These are phyloP conservation scores for Sarcophaga variegata DNA, from an alignment of 2,888 invertebrate genomes.

Conservation along the genomic window DNA sequence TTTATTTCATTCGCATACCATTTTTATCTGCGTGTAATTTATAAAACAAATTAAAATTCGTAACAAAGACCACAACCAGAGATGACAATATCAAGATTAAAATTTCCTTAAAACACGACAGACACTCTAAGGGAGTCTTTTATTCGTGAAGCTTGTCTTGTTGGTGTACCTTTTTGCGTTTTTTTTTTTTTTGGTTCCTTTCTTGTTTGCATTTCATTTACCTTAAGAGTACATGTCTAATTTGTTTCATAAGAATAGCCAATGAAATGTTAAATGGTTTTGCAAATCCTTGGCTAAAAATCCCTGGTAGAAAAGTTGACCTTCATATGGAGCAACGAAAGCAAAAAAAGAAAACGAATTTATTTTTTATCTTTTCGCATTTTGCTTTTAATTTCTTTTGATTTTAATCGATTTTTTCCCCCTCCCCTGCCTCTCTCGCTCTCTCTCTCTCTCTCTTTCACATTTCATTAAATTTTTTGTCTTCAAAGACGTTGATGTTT, in stretches of 20 bases:
- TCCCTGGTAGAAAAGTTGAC: constrained; percentile 30
- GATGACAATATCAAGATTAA: constrained; percentile 58
- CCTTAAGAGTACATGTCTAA: constrained; percentile 49
- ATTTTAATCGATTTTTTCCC: constrained; percentile 66
- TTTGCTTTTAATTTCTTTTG: constrained; percentile 68
- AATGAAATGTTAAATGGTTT: constrained; percentile 27
- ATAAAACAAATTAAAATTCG: constrained; percentile 67
- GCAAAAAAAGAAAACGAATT: constrained; percentile 22
- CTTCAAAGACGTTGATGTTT: constrained; percentile 55
- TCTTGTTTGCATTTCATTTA: background rate
- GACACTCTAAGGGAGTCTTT: background rate
- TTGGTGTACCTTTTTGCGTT: background rate
- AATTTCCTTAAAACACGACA: background rate
- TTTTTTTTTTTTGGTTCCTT: background rate
- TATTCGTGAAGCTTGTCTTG: background rate
- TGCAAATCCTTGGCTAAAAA: constrained; percentile 40
- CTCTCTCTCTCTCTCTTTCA: background rate
- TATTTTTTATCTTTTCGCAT: constrained; percentile 65
- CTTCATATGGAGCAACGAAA: constrained; percentile 45
- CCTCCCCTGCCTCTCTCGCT: background rate
- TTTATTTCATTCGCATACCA: constrained; percentile 13
- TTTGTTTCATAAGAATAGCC: constrained; percentile 43
- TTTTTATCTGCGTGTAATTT: constrained; percentile 58
- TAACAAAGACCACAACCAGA: constrained; percentile 41
- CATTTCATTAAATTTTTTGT: background rate